A percentile compares a stretch with the other conserved stretches of the same genome.
Evolutionary conservation across 1,140 invertebrate genomes (phyloP).

Genomic region (Dreissena rostriformis): DNA sequence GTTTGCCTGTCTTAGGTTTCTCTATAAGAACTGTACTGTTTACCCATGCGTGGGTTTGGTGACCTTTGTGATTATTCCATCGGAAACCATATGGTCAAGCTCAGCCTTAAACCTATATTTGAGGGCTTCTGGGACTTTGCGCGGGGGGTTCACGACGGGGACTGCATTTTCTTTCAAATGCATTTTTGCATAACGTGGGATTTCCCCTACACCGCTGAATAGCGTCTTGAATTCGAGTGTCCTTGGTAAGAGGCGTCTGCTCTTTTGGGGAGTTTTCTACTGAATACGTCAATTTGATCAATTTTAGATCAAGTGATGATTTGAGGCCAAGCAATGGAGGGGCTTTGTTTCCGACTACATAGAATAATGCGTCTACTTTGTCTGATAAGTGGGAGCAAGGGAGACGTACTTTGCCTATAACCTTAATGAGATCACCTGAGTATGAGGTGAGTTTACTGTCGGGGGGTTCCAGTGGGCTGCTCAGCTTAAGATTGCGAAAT

Average conservation of each 20-base stretch:
- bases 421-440: conserved; percentile 11
- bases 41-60: conserved; percentile 79
- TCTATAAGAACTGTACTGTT: conserved; percentile 80
- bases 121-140: conserved; percentile 46
- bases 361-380: background rate
- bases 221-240: conserved; percentile 4
- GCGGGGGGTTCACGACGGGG: conserved; percentile 48
- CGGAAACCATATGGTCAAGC: conserved; percentile 48
- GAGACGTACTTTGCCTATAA: background rate
- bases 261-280: background rate
- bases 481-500: background rate
- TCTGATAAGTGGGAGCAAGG: conserved; percentile 5
- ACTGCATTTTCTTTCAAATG: conserved; percentile 23
- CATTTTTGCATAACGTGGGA: conserved; percentile 51
- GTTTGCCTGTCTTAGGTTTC: conserved; percentile 77
- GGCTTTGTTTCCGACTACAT: background rate
- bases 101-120: conserved; percentile 59
- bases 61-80: conserved; percentile 62
- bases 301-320: conserved; percentile 1
- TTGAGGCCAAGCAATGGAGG: conserved; percentile 12
- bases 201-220: conserved; percentile 49
- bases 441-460: conserved; percentile 8
- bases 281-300: conserved; percentile 1
- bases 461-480: background rate
- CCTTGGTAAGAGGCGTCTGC: background rate